Percentiles rank a stretch among this genome's conserved stretches.
Conservation (phyloP, 1,140 invertebrate species). For the Odontomachus brunneus region DNA sequence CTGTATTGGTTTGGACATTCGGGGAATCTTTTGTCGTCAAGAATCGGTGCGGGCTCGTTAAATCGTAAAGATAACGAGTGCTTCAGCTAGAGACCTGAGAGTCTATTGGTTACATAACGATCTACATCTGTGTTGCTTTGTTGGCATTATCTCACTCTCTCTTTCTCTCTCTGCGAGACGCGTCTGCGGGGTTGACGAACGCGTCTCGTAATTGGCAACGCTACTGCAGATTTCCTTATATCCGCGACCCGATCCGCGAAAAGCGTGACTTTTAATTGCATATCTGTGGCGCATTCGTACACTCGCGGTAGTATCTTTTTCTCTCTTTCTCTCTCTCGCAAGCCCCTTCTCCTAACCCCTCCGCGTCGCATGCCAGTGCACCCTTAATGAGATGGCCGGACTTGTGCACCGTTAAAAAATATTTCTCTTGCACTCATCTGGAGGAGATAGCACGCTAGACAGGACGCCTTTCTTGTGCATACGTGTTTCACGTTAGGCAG, state of each 20-base stretch:
- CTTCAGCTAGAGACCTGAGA: background rate
- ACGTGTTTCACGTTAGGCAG: conserved; percentile 59
- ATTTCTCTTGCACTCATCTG: conserved; percentile 55
- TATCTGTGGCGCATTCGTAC: conserved; percentile 30
- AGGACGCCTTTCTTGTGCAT: conserved; percentile 57
- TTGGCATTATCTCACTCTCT: background rate
- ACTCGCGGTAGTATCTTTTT: conserved; percentile 21
- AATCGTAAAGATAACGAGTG: background rate
- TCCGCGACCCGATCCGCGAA: background rate
- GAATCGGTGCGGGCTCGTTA: background rate
- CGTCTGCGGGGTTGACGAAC: background rate
- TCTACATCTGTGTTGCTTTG: background rate
- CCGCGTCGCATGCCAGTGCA: background rate
- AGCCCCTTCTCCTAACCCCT: background rate
- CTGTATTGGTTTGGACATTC: background rate
- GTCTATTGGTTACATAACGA: background rate
- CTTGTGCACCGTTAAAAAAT: conserved; percentile 66
- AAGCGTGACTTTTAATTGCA: conserved; percentile 65
- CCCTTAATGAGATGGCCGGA: conserved; percentile 67
- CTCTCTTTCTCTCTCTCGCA: too few species aligned
- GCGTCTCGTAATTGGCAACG: background rate
- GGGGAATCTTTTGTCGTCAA: background rate
- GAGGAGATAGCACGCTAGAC: conserved; percentile 43
- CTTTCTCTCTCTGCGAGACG: too few species aligned
- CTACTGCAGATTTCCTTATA: conserved; percentile 40